These are phyloP conservation scores for Zophobas atratus DNA, from an alignment of 1,140 invertebrate species.

Conservation along the genomic window DNA sequence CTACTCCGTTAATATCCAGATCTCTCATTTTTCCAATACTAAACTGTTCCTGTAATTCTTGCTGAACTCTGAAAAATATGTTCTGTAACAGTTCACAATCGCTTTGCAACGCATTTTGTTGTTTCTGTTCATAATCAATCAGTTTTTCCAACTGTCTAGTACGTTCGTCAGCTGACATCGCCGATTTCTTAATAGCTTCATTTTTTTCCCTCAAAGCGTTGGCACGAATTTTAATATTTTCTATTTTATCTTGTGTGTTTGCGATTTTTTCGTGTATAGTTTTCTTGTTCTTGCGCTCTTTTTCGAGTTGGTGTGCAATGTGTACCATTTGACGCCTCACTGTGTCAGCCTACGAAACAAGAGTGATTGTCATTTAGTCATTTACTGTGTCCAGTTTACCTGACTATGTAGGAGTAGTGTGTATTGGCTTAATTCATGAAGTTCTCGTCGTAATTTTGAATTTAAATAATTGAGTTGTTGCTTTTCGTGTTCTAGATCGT, in stretches of 20 bases:
- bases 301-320: conserved; percentile 58
- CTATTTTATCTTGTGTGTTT: conserved; percentile 55
- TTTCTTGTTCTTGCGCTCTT: conserved; percentile 55
- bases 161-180: conserved; percentile 56
- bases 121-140: conserved; percentile 58
- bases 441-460: conserved; percentile 56
- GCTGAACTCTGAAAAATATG: conserved; percentile 57
- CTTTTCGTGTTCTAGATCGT: conserved; percentile 58
- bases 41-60: conserved; percentile 55
- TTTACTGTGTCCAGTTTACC: conserved; percentile 48
- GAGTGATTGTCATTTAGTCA: neutral
- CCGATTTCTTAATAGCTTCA: conserved; percentile 53
- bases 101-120: conserved; percentile 51
- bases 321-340: conserved; percentile 54
- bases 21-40: conserved; percentile 56
- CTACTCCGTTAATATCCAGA: conserved; percentile 57
- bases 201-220: conserved; percentile 46
- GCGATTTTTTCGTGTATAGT: conserved; percentile 52
- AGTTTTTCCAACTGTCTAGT: conserved; percentile 59
- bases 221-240: neutral
- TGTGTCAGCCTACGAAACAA: conserved; percentile 54
- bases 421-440: conserved; percentile 56
- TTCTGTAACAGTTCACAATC: conserved; percentile 61
- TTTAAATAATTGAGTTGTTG: conserved; percentile 56
- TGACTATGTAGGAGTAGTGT: conserved; percentile 55